A percentile compares a stretch with the other conserved stretches of the same genome.
These are phyloP conservation scores for Trachelus iudaicus DNA, from an alignment of 2,888 invertebrate species.

Conservation along the genomic window DNA sequence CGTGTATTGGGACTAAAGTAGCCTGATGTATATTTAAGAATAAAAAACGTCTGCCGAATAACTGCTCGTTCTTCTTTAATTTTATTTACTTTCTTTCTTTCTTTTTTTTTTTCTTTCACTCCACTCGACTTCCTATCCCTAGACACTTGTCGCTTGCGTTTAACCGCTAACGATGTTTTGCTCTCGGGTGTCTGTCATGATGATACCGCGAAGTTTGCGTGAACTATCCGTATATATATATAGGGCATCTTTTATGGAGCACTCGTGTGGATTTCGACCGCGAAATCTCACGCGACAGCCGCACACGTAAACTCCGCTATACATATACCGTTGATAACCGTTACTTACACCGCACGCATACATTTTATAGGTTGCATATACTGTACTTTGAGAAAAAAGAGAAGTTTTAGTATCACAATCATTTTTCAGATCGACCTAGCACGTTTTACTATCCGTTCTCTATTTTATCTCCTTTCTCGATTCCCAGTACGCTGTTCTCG, in stretches of 20 bases:
- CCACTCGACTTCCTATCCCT: neutral
- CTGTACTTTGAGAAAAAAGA: neutral
- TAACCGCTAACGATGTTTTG: neutral
- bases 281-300: neutral
- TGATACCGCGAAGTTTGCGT: neutral
- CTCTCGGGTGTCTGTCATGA: neutral
- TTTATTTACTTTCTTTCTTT: neutral
- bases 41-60: neutral
- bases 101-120: neutral
- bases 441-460: neutral
- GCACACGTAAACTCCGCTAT: neutral
- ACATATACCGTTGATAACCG: neutral
- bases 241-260: neutral
- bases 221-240: neutral
- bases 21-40: neutral
- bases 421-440: neutral
- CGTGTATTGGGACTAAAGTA: neutral
- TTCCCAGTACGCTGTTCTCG: neutral
- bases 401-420: neutral
- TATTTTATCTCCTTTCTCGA: neutral
- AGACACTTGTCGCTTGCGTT: neutral
- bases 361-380: neutral
- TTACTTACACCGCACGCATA: neutral
- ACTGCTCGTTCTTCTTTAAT: neutral
- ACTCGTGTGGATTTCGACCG: neutral